Percentiles rank a stretch among this genome's conserved stretches.
phyloP scores from a whole-genome alignment of 2,113 vertebrate genomes.

The Suricata suricatta region DNA sequence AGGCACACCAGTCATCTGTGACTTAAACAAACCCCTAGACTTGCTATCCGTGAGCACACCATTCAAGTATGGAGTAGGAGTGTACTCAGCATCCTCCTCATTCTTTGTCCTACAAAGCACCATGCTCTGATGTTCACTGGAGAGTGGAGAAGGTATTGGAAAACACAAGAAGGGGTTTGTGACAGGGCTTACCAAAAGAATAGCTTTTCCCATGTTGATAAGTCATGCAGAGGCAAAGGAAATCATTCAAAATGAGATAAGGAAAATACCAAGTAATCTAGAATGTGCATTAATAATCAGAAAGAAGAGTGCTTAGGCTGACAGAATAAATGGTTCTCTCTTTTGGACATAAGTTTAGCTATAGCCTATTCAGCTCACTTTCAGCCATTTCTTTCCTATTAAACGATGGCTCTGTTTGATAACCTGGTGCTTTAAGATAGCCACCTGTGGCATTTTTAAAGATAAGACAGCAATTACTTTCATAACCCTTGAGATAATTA shows the following conservation, averaged over 20 bases:
- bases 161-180: neutral
- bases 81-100: neutral
- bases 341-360: neutral
- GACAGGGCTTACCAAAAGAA: neutral
- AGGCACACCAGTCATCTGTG: neutral
- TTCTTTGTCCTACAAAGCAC: neutral
- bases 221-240: neutral
- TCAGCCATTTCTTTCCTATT: neutral
- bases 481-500: neutral
- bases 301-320: neutral
- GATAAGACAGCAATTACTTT: neutral
- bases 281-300: neutral
- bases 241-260: neutral
- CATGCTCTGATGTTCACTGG: neutral
- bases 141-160: neutral
- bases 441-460: neutral
- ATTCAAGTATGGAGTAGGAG: neutral
- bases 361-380: neutral
- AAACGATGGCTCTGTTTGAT: neutral
- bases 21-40: neutral
- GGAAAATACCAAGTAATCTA: neutral
- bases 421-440: neutral
- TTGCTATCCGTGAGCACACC: neutral
- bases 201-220: neutral
- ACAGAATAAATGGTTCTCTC: neutral